These are phyloP conservation scores for Mechanitis mazaeus DNA, from an alignment of 2,888 invertebrate genomes.

Conservation along the genomic window DNA sequence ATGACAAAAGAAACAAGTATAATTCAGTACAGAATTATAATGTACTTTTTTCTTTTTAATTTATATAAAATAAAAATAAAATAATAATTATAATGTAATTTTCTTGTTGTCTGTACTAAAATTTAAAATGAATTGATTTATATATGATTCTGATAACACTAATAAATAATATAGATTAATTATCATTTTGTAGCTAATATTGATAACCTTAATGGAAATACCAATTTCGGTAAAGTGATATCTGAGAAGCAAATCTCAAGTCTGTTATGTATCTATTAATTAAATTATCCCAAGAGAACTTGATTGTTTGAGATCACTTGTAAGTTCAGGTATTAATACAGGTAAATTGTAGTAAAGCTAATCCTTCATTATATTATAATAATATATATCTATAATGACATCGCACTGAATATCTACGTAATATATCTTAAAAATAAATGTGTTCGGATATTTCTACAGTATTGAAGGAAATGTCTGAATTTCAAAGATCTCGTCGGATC, in stretches of 20 bases:
- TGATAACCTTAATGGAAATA: constrained; percentile 2
- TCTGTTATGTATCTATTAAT: constrained; percentile 65
- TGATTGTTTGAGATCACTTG: constrained; percentile 37
- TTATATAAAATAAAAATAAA: too few relatives aligned
- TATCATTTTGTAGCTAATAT: neutral
- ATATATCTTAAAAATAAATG: constrained; percentile 9
- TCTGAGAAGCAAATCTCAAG: constrained; percentile 65
- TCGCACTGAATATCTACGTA: constrained; percentile 21
- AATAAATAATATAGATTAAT: neutral
- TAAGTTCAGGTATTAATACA: constrained; percentile 17
- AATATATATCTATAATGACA: neutral
- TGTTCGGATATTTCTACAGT: constrained; percentile 1
- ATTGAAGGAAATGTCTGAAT: constrained; percentile 10
- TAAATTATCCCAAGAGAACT: constrained; percentile 62
- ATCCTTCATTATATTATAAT: neutral
- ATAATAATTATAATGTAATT: too few relatives aligned
- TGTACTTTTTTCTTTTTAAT: too few relatives aligned
- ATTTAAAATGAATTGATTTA: neutral
- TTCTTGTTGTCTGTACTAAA: too few relatives aligned
- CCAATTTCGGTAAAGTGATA: constrained; percentile 63
- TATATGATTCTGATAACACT: neutral
- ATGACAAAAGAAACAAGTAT: too few relatives aligned
- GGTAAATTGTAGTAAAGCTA: too few relatives aligned
- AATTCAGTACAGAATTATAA: too few relatives aligned
- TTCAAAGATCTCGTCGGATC: constrained; percentile 16